Conservation (phyloP, 2,797 vertebrate genomes). For the Micrastur ruficollis region DNA sequence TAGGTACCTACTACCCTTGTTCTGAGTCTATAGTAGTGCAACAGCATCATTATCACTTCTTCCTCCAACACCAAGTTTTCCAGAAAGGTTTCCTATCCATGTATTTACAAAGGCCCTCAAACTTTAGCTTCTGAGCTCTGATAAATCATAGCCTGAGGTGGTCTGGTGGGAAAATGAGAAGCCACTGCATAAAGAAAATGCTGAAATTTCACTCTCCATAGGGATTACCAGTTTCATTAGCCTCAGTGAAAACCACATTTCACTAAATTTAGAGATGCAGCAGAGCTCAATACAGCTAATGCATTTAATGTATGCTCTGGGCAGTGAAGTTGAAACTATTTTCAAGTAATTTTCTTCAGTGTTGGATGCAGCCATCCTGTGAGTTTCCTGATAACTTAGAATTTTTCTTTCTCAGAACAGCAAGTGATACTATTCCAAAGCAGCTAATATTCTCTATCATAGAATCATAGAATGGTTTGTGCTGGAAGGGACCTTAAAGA, state of each 20-base stretch:
- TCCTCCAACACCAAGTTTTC: not conserved
- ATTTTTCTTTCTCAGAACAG: constrained; percentile 30
- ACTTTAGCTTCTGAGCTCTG: not conserved
- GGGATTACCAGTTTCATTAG: constrained; percentile 62
- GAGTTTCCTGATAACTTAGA: constrained; percentile 43
- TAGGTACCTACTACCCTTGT: not conserved
- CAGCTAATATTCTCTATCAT: not conserved
- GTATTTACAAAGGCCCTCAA: not conserved
- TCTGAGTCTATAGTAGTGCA: not conserved
- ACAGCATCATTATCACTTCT: not conserved
- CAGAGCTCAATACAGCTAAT: constrained; percentile 57
- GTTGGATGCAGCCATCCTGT: constrained; percentile 35
- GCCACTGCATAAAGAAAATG: constrained; percentile 40
- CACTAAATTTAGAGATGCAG: constrained; percentile 60
- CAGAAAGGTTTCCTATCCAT: not conserved
- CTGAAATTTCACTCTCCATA: constrained; percentile 46
- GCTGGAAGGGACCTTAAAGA: too few species aligned
- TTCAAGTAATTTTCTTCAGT: constrained; percentile 63
- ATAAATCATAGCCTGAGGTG: constrained; percentile 29
- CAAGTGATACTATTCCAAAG: constrained; percentile 6
- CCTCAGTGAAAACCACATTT: constrained; percentile 55
- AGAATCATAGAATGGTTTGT: not conserved
- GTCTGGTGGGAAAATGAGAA: constrained; percentile 29
- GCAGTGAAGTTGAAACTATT: constrained; percentile 67
- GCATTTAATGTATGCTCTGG: constrained; percentile 60